Evolutionary conservation across 2,113 vertebrate species (phyloP).

Genomic region (Carassius gibelio): DNA sequence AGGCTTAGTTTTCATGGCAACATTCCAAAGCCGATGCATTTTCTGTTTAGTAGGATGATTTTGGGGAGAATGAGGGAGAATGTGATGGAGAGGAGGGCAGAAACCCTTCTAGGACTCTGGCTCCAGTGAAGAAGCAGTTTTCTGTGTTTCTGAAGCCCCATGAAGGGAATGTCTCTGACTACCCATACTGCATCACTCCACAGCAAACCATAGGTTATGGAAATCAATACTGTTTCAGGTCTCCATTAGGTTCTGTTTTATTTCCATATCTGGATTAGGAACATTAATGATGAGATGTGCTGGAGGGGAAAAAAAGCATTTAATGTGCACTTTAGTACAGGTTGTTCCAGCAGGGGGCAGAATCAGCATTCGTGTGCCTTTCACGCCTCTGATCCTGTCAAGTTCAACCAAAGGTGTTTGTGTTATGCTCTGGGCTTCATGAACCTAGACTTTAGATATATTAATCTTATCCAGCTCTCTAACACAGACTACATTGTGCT

Average conservation of each 20-base stretch:
- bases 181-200: slow-evolving; percentile 83
- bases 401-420: slow-evolving; percentile 62
- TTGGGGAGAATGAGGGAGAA: slow-evolving; percentile 57
- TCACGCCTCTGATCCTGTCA: slow-evolving; percentile 79
- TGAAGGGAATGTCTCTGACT: slow-evolving; percentile 77
- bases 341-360: slow-evolving; percentile 83
- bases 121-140: slow-evolving; percentile 67
- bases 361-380: slow-evolving; percentile 77
- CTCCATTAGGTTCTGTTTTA: neutral
- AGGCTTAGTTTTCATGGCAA: neutral
- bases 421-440: slow-evolving; percentile 83
- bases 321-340: slow-evolving; percentile 66
- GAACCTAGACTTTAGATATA: slow-evolving; percentile 84
- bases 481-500: no score
- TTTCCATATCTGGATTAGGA: neutral
- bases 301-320: neutral
- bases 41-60: slow-evolving; percentile 36
- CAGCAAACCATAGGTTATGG: slow-evolving; percentile 81
- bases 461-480: no score
- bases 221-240: neutral
- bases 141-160: slow-evolving; percentile 80
- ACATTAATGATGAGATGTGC: neutral
- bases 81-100: slow-evolving; percentile 52
- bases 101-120: slow-evolving; percentile 1
- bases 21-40: neutral